phyloP scores from a whole-genome alignment of 1,140 invertebrate genomes.

The Archivesica marissinica region DNA sequence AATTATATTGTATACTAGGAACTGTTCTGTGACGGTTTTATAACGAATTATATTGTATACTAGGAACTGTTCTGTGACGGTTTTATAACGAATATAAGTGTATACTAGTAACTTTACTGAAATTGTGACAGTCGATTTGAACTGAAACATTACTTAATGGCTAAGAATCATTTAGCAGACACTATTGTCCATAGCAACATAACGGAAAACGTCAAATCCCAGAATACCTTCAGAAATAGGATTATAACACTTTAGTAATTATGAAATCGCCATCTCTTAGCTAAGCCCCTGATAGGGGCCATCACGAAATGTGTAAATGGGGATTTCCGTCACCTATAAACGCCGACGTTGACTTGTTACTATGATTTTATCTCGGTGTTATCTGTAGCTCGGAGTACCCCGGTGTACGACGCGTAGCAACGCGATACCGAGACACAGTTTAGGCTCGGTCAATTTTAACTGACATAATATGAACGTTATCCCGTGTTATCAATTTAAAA shows the following conservation, averaged over 20 bases:
- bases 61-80: too few species aligned
- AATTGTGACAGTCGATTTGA: too few species aligned
- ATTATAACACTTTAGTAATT: slow-evolving; percentile 64
- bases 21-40: too few species aligned
- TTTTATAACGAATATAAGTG: too few species aligned
- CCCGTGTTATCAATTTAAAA: too few species aligned
- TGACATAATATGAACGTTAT: background rate
- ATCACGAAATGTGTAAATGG: slow-evolving; percentile 52
- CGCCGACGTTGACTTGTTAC: slow-evolving; percentile 56
- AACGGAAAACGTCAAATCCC: slow-evolving; percentile 53
- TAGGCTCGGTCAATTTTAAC: background rate
- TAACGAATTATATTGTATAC: too few species aligned
- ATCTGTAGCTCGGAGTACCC: slow-evolving; percentile 42
- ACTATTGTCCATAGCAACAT: background rate
- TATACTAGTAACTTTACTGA: too few species aligned
- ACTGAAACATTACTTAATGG: too few species aligned
- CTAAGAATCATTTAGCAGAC: too few species aligned
- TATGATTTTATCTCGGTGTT: slow-evolving; percentile 40
- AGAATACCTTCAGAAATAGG: slow-evolving; percentile 10
- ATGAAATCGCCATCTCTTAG: slow-evolving; percentile 48
- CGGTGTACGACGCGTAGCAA: slow-evolving; percentile 28
- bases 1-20: too few species aligned
- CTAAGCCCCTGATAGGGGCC: slow-evolving; percentile 54
- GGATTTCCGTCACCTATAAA: slow-evolving; percentile 61
- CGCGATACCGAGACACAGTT: slow-evolving; percentile 31